Base-by-base conservation (phyloP, 2,797 vertebrate genomes). In the Pitangus sulphuratus region DNA sequence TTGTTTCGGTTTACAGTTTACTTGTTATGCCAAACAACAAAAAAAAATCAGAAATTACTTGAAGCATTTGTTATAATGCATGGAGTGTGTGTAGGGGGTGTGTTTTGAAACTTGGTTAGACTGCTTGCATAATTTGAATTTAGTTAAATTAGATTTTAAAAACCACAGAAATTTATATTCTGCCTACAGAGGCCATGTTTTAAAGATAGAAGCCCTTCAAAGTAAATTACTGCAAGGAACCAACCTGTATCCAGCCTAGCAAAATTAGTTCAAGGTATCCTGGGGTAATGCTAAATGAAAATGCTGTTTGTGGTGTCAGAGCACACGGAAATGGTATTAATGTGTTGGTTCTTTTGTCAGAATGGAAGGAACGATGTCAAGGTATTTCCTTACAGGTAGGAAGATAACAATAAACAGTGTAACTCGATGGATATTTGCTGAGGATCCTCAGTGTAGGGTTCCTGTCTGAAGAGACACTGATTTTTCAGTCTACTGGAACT, bases 121-220 rank as follows among this genome's bases (percentile, higher is more conserved):
- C 72, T 94, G 86, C 93, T 95, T 96, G 85, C 82, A 96, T 95
- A 96, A 96, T 97, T 95, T 93, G 74, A 96, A 96, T 94, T 90
- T 94, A 90, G 48, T 97, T 97, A 95, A 97, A 97, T 96, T 97
- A 92, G 78, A 93, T 98, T 98, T 96, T 37, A 30, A 84, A 95
- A 97, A 96, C 71, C 91, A 84, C 39, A 90, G 68, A 94, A 95
- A 97, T 96, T 94, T 84, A 79, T 98, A 91, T 97, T 96, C 92
- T 97, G 84, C 89, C 83, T 96, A 69, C 93, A 87, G 92, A 91
- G 90, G 88, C 92, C 89, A 64, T 96, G 87, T 97, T 97, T 97
- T 94, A 96, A 98, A 97, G 96, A 95, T 96, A 95, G 50, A 47
- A 90, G 72, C 83, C 97, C 97, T 97, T 98, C 97, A 98, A 97